These are phyloP conservation scores for Sebastolobus altivelis DNA, from an alignment of 2,797 vertebrate genomes.

Conservation along the genomic window DNA sequence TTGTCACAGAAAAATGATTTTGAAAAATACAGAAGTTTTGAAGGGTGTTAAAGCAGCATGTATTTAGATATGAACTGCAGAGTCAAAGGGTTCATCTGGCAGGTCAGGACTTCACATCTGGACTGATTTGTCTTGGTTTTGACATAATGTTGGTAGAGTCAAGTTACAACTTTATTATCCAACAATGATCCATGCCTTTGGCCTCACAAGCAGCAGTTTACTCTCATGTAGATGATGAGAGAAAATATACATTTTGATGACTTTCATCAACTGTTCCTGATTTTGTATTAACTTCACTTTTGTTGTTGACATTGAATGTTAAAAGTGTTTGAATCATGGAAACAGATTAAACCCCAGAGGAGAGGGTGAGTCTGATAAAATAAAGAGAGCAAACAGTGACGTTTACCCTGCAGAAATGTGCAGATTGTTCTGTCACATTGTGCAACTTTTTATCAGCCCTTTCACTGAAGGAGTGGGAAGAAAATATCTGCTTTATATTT, in stretches of 20 bases:
- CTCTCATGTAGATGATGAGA: background rate
- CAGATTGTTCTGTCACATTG: constrained; percentile 18
- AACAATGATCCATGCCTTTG: background rate
- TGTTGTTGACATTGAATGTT: background rate
- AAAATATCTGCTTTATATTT: background rate
- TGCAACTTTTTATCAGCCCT: constrained; percentile 4
- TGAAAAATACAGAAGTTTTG: background rate
- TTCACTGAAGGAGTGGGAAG: background rate
- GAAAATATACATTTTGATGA: background rate
- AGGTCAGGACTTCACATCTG: constrained; percentile 59
- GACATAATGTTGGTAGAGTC: constrained; percentile 10
- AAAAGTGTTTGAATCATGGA: background rate
- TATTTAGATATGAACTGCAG: background rate
- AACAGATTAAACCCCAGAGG: background rate
- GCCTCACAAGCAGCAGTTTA: background rate
- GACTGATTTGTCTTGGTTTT: constrained; percentile 47
- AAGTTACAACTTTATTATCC: background rate
- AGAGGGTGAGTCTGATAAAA: background rate
- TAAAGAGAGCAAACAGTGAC: constrained; percentile 12
- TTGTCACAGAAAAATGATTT: background rate
- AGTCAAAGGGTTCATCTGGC: constrained; percentile 46
- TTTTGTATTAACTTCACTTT: background rate
- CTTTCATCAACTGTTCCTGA: background rate
- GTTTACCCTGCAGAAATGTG: constrained; percentile 6
- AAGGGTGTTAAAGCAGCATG: background rate